Evolutionary conservation across 2,888 invertebrate species (phyloP), one percentile per base, ranked within the genome.

Genomic region (Tromatobia lineatoria): DNA sequence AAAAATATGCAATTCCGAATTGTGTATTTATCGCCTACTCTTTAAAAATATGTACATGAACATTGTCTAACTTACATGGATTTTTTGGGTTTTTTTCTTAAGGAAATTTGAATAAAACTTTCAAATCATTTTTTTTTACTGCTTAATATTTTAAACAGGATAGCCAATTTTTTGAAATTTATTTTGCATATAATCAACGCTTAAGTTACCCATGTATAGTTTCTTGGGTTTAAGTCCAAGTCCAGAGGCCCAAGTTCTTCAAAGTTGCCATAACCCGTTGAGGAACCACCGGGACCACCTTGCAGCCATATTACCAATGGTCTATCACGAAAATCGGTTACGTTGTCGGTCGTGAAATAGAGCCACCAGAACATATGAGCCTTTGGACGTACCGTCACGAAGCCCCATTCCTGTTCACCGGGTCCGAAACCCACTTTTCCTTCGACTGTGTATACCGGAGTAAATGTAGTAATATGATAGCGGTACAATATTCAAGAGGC

Each of bases 361-460:
- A 98, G 93, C 98, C 98, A 98, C 95, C 97, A 98, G 93, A 98
- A 98, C 96, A 97, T 97, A 88, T 97, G 96, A 0, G 97, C 97
- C 0, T 96, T 95, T 3, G 95, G 95, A 0, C 97, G 95, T 0
- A 98, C 96, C 80, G 95, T 95, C 3, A 96, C 96, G 93, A 96
- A 96, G 10, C 95, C 96, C 96, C 96, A 97, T 90, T 96, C 96
- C 94, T 97, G 97, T 74, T 95, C 94, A 13, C 95, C 96, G 0
- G 95, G 93, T 2, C 96, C 96, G 87, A 96, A 96, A 91, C 93
- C 93, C 61, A 80, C 70, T 80, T 54, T 89, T 23, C 86, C 88
- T 73, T 86, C 80, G 13, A 74, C 88, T 86, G 64, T 11, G 23
- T 3, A 25, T 25, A 70, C 10, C 57, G 25, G 11, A 54, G 23